Evolutionary conservation across 2,113 vertebrate species (phyloP).

Genomic region (Colistium nudipinnis): DNA sequence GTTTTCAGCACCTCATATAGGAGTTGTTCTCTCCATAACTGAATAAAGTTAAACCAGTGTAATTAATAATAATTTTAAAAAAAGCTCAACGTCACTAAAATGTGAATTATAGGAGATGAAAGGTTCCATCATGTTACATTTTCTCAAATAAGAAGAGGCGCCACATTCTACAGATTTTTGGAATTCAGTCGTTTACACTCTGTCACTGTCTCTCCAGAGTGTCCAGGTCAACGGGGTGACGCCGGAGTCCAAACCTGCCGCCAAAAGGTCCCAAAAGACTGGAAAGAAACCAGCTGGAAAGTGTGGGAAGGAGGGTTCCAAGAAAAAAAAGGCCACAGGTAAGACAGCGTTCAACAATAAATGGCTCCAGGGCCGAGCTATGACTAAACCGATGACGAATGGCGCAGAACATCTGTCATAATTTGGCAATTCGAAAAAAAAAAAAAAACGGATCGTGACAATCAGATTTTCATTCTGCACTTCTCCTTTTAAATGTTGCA

Average conservation of each 20-base stretch:
- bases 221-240: conserved; percentile 62
- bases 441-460: not conserved
- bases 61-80: too few relatives aligned
- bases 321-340: conserved; percentile 73
- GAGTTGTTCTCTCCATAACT: too few relatives aligned
- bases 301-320: conserved; percentile 77
- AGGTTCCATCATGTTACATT: too few relatives aligned
- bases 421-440: not conserved
- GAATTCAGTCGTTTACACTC: not conserved
- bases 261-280: conserved; percentile 83
- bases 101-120: too few relatives aligned
- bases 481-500: conserved; percentile 31
- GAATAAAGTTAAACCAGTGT: too few relatives aligned
- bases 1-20: not conserved
- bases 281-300: conserved; percentile 81
- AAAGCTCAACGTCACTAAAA: too few relatives aligned
- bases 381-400: not conserved
- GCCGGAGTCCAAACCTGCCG: conserved; percentile 76
- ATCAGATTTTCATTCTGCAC: conserved; percentile 3
- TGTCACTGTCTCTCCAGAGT: conserved; percentile 69
- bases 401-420: not conserved
- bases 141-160: not conserved
- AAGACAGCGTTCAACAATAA: not conserved
- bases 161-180: not conserved
- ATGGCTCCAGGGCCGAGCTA: not conserved